A percentile compares a stretch with the other conserved stretches of the same genome.
These are phyloP conservation scores for Malurus leucopterus DNA, from an alignment of 2,797 vertebrate species.

Conservation along the genomic window DNA sequence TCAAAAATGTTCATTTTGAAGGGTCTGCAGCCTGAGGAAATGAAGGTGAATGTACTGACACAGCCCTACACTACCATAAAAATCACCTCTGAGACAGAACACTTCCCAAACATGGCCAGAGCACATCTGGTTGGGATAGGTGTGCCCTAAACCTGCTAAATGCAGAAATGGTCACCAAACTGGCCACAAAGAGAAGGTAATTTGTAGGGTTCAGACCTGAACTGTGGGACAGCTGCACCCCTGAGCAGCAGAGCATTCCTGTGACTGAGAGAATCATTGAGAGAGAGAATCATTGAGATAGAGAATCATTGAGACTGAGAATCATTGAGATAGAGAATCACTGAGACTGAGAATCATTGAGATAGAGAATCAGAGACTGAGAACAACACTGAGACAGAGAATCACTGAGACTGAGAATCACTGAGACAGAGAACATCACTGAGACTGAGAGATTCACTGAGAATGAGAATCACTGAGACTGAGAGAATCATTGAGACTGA, in stretches of 20 bases:
- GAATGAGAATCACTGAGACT: too few species aligned
- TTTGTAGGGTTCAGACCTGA: neutral
- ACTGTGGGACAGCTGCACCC: neutral
- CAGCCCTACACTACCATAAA: neutral
- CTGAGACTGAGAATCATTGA: too few species aligned
- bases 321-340: too few species aligned
- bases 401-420: too few species aligned
- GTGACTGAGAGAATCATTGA: too few species aligned
- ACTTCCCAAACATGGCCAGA: neutral
- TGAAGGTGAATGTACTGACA: neutral
- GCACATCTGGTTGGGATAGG: fast-evolving
- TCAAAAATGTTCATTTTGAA: neutral
- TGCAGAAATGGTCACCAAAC: neutral
- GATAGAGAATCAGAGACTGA: too few species aligned
- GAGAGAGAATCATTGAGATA: too few species aligned
- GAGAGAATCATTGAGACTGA: too few species aligned
- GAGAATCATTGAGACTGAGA: too few species aligned
- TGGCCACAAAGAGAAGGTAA: fast-evolving
- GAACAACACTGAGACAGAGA: too few species aligned
- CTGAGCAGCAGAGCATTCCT: neutral
- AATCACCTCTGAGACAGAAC: neutral
- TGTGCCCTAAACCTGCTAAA: neutral
- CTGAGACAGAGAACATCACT: too few species aligned
- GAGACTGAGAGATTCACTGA: too few species aligned
- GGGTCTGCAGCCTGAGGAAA: neutral